Base-by-base conservation (phyloP, 2,888 invertebrate species). In the Rhamnusium bicolor region DNA sequence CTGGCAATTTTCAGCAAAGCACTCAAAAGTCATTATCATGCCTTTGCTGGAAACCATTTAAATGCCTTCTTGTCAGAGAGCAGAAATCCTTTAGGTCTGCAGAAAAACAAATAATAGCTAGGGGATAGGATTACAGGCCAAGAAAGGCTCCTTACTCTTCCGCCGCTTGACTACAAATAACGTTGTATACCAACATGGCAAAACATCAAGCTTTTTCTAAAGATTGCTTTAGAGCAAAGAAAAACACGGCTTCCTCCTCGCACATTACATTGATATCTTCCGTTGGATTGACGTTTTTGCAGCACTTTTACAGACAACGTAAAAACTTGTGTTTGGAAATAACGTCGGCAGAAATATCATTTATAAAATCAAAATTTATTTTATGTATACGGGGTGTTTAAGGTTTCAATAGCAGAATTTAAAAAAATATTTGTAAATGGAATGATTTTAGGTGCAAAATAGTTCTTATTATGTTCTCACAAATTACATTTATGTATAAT, bases 21-120 rank as follows among this genome's bases (percentile, higher is more conserved):
- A 49, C 49, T 47, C 47, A 27, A 24, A 24, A 62, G 62, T 65
- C 65, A 24, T 65, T 51, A 65, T 65, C 65, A 24, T 29, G 14
- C 32, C 51, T 46, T 16, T 51, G 12, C 24, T 51, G 51, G 24
- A 16, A 65, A 27, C 65, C 51, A 51, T 32, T 29, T 63, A 49
- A 58, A 58, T 49, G 47, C 40, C 40, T 40, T 65, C 21, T 49
- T 49, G 65, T 51, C 29, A 65, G 51, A 32, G 29, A 49, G 16
- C 29, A 58, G 62, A 47, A 47, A 63, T 63, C 62, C 65, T 49
- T 40, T 16, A 49, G 65, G 51, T 51, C 29, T 29, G 0, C 51
- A 65, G 27, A 51, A 65, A 51, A 49, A 51, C 63, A 51, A 65
- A 65, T 65, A 49, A 65, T 29, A 65, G 49, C 29, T 18, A 16